Percentiles rank a stretch among this genome's conserved stretches.
These are phyloP conservation scores for Lepus townsendii DNA, from an alignment of 2,797 vertebrate genomes.

Conservation along the genomic window DNA sequence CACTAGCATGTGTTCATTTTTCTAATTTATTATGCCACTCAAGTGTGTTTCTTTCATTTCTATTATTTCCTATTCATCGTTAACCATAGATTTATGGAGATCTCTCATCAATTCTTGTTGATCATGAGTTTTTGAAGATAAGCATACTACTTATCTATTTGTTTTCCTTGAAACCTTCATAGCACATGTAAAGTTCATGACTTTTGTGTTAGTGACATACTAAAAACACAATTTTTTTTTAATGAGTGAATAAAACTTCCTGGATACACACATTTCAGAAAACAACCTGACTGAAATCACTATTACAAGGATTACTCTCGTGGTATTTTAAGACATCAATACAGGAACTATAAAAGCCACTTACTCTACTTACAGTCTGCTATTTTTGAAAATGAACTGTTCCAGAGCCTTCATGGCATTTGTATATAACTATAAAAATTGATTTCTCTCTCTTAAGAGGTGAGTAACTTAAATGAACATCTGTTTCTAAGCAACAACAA, in stretches of 20 bases:
- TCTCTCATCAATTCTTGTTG: background rate
- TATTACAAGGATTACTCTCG: constrained; percentile 26
- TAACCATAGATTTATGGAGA: constrained; percentile 20
- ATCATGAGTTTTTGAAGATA: constrained; percentile 44
- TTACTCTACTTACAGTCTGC: constrained; percentile 41
- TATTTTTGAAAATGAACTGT: constrained; percentile 47
- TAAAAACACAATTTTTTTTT: constrained; percentile 25
- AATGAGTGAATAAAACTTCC: constrained; percentile 22
- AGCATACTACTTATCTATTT: constrained; percentile 8
- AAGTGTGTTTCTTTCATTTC: constrained; percentile 12
- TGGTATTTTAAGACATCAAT: constrained; percentile 66
- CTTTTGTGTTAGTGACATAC: background rate
- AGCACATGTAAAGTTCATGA: constrained; percentile 11
- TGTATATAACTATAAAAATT: constrained; percentile 62
- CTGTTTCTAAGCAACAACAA: constrained; percentile 63
- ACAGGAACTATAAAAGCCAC: constrained; percentile 60
- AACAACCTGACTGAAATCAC: constrained; percentile 36
- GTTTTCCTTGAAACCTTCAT: background rate
- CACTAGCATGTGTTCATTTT: background rate
- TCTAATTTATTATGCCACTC: constrained; percentile 16
- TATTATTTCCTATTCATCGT: constrained; percentile 54
- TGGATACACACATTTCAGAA: constrained; percentile 60
- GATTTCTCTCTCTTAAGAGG: constrained; percentile 62
- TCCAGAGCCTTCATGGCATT: constrained; percentile 21
- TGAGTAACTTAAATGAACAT: constrained; percentile 41